Percentiles rank a stretch among this genome's conserved stretches.
Conservation (phyloP, 2,888 invertebrate species). For the Eutolmus rufibarbis region DNA sequence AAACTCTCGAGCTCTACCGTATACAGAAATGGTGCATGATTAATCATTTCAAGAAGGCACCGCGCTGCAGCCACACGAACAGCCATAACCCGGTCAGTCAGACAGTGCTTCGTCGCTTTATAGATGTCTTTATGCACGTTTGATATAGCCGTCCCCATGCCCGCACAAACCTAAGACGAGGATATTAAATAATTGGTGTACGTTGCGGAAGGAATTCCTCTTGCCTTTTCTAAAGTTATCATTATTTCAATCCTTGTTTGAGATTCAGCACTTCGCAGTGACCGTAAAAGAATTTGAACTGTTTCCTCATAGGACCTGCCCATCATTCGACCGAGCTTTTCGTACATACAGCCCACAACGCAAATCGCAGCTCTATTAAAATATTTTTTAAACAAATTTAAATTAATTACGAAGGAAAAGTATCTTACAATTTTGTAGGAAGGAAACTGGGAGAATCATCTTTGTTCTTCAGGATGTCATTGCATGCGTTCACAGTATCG, state of each 20-base stretch:
- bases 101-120: slow-evolving; percentile 85
- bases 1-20: slow-evolving; percentile 91
- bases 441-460: slow-evolving; percentile 97
- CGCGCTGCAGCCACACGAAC: slow-evolving; percentile 93
- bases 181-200: neutral
- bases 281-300: slow-evolving; percentile 87
- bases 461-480: slow-evolving; percentile 94
- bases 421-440: slow-evolving; percentile 92
- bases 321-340: slow-evolving; percentile 98
- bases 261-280: slow-evolving; percentile 92
- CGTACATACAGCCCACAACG: slow-evolving; percentile 96
- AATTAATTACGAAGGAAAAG: slow-evolving; percentile 55
- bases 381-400: slow-evolving; percentile 53
- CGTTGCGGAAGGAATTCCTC: neutral
- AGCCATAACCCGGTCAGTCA: slow-evolving; percentile 90
- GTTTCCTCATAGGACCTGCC: slow-evolving; percentile 98
- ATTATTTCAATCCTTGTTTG: slow-evolving; percentile 97
- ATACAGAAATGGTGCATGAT: slow-evolving; percentile 83
- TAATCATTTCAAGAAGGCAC: slow-evolving; percentile 88
- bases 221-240: slow-evolving; percentile 92
- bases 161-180: slow-evolving; percentile 69
- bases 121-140: slow-evolving; percentile 88
- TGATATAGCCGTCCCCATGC: slow-evolving; percentile 93
- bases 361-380: slow-evolving; percentile 88
- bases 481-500: slow-evolving; percentile 97